These are phyloP conservation scores for Amphipoea lucens DNA, from an alignment of 2,888 invertebrate species.

Conservation along the genomic window DNA sequence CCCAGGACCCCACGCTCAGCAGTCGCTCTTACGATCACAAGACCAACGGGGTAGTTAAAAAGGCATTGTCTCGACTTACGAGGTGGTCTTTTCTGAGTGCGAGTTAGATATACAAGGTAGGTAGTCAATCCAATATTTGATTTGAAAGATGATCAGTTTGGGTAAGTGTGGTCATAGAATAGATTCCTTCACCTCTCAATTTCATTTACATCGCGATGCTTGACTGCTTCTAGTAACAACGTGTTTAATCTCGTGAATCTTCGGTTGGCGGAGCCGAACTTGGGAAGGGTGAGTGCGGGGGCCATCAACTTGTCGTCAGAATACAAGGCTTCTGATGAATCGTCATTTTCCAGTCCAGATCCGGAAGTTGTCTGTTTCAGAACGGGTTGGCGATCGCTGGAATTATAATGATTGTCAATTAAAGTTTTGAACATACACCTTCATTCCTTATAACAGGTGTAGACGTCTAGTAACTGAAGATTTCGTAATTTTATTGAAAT, in stretches of 20 bases:
- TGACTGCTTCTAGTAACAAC: constrained; percentile 74
- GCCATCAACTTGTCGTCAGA: constrained; percentile 1
- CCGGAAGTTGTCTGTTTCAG: constrained; percentile 4
- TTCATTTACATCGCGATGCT: constrained; percentile 48
- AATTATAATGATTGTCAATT: neutral
- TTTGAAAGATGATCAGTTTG: neutral
- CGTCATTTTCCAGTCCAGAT: constrained; percentile 6
- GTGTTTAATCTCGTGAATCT: constrained; percentile 72
- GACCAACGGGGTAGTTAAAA: no score
- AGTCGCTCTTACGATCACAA: no score
- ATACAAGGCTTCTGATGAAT: neutral
- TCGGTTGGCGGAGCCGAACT: constrained; percentile 18
- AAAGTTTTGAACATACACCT: neutral
- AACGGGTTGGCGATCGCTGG: constrained; percentile 39
- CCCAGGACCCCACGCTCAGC: no score
- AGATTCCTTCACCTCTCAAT: constrained; percentile 60
- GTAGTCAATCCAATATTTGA: neutral
- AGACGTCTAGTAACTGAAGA: neutral
- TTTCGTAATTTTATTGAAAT: neutral
- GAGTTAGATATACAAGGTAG: no score
- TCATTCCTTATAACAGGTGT: neutral
- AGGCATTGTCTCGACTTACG: neutral
- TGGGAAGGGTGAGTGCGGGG: constrained; percentile 37
- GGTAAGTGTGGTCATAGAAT: neutral
- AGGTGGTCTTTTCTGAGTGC: neutral